Evolutionary conservation across 2,888 invertebrate genomes (phyloP).

Genomic region (Pecten maximus): DNA sequence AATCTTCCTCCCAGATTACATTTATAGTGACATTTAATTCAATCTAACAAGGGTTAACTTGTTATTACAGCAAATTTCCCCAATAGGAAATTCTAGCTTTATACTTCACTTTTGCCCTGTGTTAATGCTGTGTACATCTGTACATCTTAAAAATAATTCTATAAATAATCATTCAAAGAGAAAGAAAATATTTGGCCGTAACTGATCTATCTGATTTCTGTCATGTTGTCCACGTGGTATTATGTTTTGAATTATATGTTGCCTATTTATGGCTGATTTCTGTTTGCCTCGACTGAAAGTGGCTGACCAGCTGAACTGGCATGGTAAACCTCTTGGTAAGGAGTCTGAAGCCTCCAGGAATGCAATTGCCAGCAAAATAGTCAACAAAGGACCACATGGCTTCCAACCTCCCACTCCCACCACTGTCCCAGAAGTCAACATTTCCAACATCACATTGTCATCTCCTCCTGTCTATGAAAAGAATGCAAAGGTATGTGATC

Average conservation of each 20-base stretch:
- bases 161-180: no score
- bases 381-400: slow-evolving; percentile 87
- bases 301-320: slow-evolving; percentile 97
- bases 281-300: slow-evolving; percentile 85
- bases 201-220: not conserved
- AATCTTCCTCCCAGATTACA: no score
- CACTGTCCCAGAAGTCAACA: slow-evolving; percentile 88
- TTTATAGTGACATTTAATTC: no score
- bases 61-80: no score
- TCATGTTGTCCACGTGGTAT: not conserved
- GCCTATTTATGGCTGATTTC: not conserved
- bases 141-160: no score
- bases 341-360: slow-evolving; percentile 87
- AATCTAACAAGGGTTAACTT: no score
- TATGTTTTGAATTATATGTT: not conserved
- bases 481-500: slow-evolving; percentile 82
- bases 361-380: slow-evolving; percentile 85
- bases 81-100: no score
- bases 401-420: slow-evolving; percentile 87
- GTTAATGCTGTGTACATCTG: no score
- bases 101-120: no score
- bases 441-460: slow-evolving; percentile 88
- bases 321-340: slow-evolving; percentile 96
- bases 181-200: no score
- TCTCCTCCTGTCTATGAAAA: slow-evolving; percentile 91